Evolutionary conservation across 2,797 vertebrate genomes (phyloP), one percentile per base, ranked within the genome.

Genomic region (Acanthurus tractus): DNA sequence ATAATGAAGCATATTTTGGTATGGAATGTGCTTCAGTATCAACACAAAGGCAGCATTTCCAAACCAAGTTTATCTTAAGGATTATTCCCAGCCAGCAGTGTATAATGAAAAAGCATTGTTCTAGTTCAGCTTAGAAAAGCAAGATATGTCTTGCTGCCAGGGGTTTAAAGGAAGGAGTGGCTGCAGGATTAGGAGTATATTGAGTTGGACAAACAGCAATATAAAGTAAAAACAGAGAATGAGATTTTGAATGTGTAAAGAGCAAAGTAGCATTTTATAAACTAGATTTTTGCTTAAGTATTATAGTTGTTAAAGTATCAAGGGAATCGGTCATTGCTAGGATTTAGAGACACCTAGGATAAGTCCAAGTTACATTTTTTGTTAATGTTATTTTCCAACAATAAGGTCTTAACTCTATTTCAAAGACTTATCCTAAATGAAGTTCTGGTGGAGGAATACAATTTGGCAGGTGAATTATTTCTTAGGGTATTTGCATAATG

Each of bases 101-200:
- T 1, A 50, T 29, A 2, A 59, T 15, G 48, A 34, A 34, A 59
- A 63, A 23, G 1, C 10, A 0, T 15, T 52, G 5, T 46, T 40
- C 44, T 48, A 14, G 3, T n/a, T 40, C 42, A 48, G 17, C 25
- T 40, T n/a, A 61, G 15, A 70, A 46, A 76, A 29, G 50, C 67
- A 53, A 50, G n/a, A 36, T 12, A 36, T 38, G 52, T 78, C 52
- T 65, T 6, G 1, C 18, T 54, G 75, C 67, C 76, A 23, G 50
- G 64, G 18, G 58, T 57, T 23, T 34, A 65, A 25, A 56, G 40
- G 38, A 44, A 46, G 56, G n/a, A 40, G 38, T n/a, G 22, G 3
- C 14, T 61, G 42, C 34, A 65, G 23, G 34, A 25, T 53, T 45
- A 48, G 4, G 45, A 52, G 25, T 29, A 36, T 14, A 23, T 22